Conservation (phyloP, 2,113 vertebrate species). For the Ciconia stormi region DNA sequence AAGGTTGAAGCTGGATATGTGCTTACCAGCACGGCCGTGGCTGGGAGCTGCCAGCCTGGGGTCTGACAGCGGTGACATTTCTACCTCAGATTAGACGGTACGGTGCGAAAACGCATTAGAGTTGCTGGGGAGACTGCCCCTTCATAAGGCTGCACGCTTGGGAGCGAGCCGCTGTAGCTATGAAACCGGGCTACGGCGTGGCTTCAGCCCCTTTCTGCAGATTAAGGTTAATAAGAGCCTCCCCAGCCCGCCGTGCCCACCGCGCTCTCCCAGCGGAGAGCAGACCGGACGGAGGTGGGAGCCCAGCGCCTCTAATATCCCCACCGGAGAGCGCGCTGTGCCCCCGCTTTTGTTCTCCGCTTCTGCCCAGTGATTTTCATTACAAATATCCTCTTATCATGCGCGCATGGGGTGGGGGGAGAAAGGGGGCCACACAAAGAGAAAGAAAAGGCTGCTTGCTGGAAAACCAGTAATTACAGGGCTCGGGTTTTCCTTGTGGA, state of each 20-base stretch:
- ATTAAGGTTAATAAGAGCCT: not conserved
- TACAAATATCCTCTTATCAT: constrained; percentile 36
- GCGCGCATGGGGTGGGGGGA: not conserved
- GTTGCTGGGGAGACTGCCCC: constrained; percentile 71
- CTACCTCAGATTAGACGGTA: constrained; percentile 49
- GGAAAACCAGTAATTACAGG: constrained; percentile 5
- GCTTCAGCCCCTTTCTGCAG: not conserved
- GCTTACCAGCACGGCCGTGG: constrained; percentile 5
- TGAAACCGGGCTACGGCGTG: not conserved
- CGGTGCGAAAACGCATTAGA: constrained; percentile 4
- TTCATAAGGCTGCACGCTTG: constrained; percentile 32
- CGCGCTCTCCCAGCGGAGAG: not conserved
- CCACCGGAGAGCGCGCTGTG: not conserved
- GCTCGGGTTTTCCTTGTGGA: not conserved
- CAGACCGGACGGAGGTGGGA: not conserved
- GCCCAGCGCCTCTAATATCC: constrained; percentile 5
- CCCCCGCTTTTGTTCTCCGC: constrained; percentile 40
- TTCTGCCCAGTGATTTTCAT: constrained; percentile 47
- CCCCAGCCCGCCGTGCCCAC: not conserved
- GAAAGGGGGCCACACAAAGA: constrained; percentile 51
- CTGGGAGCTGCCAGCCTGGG: constrained; percentile 56
- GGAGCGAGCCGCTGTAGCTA: constrained; percentile 24
- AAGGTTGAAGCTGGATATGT: constrained; percentile 57
- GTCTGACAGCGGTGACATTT: constrained; percentile 31
- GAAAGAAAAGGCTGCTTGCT: constrained; percentile 40